These are phyloP conservation scores for Salvelinus sp. DNA, from an alignment of 2,113 vertebrate genomes.

Conservation along the genomic window DNA sequence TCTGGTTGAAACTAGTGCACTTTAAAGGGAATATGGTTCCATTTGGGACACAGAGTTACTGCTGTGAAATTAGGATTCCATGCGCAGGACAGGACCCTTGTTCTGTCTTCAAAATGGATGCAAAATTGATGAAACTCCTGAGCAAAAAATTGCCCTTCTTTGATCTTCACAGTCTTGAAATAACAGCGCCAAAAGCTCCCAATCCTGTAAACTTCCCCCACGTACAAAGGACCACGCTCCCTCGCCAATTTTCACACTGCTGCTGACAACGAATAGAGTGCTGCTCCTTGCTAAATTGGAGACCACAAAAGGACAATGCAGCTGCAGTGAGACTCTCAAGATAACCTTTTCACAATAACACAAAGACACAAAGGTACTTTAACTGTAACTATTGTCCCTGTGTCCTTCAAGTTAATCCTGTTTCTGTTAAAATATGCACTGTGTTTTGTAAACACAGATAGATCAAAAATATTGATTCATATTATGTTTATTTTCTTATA, in stretches of 20 bases:
- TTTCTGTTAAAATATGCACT: not conserved
- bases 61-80: slow-evolving; percentile 79
- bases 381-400: no score
- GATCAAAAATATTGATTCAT: slow-evolving; percentile 6
- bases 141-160: slow-evolving; percentile 78
- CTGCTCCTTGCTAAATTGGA: not conserved
- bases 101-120: slow-evolving; percentile 80
- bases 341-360: not conserved
- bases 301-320: not conserved
- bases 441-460: slow-evolving; percentile 7
- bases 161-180: slow-evolving; percentile 84
- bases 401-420: not conserved
- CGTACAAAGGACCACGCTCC: slow-evolving; percentile 37
- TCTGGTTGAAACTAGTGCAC: no score
- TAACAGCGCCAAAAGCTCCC: slow-evolving; percentile 84
- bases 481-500: slow-evolving; percentile 21
- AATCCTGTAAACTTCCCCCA: slow-evolving; percentile 82
- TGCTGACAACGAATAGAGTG: slow-evolving; percentile 68
- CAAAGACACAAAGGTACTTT: not conserved
- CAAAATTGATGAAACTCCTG: slow-evolving; percentile 87
- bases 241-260: slow-evolving; percentile 69
- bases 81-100: slow-evolving; percentile 61
- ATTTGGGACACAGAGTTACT: not conserved
- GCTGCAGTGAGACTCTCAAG: not conserved
- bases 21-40: no score